These are phyloP conservation scores for Dolomedes plantarius DNA, from an alignment of 2,888 invertebrate genomes.

Conservation along the genomic window DNA sequence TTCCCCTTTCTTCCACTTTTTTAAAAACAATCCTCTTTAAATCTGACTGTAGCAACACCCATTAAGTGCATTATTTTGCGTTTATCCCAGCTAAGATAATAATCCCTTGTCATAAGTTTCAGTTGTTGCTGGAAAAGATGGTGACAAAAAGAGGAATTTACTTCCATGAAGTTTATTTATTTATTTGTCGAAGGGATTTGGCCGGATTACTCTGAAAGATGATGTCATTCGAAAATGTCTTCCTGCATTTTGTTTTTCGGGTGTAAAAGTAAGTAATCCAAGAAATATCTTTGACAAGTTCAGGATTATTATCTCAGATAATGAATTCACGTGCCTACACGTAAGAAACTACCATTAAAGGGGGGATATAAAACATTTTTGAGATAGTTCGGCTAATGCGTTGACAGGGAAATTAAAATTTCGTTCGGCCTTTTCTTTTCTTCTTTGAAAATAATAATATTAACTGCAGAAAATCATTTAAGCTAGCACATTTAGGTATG, in stretches of 20 bases:
- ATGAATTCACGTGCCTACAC: too few species aligned
- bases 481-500: too few species aligned
- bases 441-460: too few species aligned
- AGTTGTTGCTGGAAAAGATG: not conserved
- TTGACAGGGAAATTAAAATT: too few species aligned
- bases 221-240: not conserved
- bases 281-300: not conserved
- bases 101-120: not conserved
- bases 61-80: not conserved
- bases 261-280: not conserved
- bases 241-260: too few species aligned
- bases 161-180: not conserved
- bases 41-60: not conserved
- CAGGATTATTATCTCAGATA: too few species aligned
- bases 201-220: not conserved
- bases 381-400: too few species aligned
- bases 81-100: not conserved
- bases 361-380: too few species aligned
- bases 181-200: not conserved
- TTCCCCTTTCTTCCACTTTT: too few species aligned
- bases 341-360: too few species aligned
- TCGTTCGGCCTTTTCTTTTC: too few species aligned
- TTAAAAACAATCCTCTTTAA: not conserved
- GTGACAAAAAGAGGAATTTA: constrained; percentile 2
- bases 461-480: too few species aligned